A percentile compares a stretch with the other conserved stretches of the same genome.
phyloP scores from a whole-genome alignment of 2,888 invertebrate species.

The Temnothorax unifasciatus region DNA sequence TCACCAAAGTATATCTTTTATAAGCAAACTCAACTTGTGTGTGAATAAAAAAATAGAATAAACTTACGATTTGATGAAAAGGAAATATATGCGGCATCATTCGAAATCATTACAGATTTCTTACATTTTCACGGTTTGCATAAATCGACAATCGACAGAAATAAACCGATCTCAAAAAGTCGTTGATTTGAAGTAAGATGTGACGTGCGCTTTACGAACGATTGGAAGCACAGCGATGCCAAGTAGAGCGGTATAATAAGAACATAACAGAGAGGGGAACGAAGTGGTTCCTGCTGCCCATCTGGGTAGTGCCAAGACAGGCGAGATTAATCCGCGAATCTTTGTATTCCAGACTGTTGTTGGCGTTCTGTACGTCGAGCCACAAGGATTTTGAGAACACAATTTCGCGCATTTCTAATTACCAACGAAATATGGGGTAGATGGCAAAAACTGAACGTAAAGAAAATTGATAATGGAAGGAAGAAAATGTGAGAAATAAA shows the following conservation, averaged over 20 bases:
- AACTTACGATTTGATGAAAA: background rate
- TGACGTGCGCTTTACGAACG: slow-evolving; percentile 43
- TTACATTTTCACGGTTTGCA: background rate
- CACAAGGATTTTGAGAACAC: background rate
- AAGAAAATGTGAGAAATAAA: background rate
- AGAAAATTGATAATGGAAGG: background rate
- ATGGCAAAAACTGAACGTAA: background rate
- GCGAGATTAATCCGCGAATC: slow-evolving; percentile 38
- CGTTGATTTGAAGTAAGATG: background rate
- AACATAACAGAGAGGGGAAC: slow-evolving; percentile 43
- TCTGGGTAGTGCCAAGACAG: slow-evolving; percentile 36
- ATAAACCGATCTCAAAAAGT: slow-evolving; percentile 13
- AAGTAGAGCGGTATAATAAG: slow-evolving; percentile 53
- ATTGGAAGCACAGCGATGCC: slow-evolving; percentile 41
- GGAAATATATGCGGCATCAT: background rate
- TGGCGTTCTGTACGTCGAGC: background rate
- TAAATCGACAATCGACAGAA: slow-evolving; percentile 6
- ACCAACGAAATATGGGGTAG: background rate
- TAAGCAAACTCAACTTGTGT: background rate
- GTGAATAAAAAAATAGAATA: background rate
- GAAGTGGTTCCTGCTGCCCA: slow-evolving; percentile 40
- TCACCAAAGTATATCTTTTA: background rate
- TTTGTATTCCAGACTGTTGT: slow-evolving; percentile 12
- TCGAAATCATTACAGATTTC: background rate
- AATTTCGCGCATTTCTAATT: slow-evolving; percentile 24